Base-by-base conservation (phyloP, 2,888 invertebrate species). In the Stenodera caucasica region DNA sequence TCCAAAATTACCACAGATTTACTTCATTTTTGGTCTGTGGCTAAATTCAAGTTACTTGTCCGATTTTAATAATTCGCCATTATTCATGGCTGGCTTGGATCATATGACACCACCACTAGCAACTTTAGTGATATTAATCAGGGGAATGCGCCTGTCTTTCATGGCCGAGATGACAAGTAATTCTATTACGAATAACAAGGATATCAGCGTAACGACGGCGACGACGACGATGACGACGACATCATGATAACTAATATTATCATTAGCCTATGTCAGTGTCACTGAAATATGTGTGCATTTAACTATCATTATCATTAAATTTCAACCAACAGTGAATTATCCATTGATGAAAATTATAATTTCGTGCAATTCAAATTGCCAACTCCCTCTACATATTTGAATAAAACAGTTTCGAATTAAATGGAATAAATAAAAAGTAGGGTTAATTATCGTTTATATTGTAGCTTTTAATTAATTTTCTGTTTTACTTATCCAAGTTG, bases 211-310 rank as follows among this genome's bases (percentile, higher is more conserved):
- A 3, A 35, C 14, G 11, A 40, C 9, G 37, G n/a, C 21, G 21
- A 12, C 5, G 45, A 8, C 9, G 11, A 45, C 11, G 45, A 12
- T 11, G 45, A 45, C 54, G 30, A 55, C 60, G 51, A 45, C 60
- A 56, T 50, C 60, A 60, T 40, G 60, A 60, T 60, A 52, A 57
- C 60, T 60, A 55, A 60, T 53, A 53, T 57, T 60, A 60, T 60
- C 60, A 60, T 60, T 60, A 60, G 56, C 54, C 60, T 50, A 55
- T 60, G 57, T 60, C 60, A 60, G 32, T 60, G 60, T 60, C 60
- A 60, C 57, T 26, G 57, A 53, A 45, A 60, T 60, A 60, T 60
- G 52, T 12, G 21, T 37, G 8, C 21, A 11, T 12, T 21, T 21
- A 26, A n/a, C 52, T 30, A 52, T 30, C 52, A 33, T 33, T 32